Conservation (phyloP, 2,797 vertebrate genomes). For the Pipistrellus kuhlii region DNA sequence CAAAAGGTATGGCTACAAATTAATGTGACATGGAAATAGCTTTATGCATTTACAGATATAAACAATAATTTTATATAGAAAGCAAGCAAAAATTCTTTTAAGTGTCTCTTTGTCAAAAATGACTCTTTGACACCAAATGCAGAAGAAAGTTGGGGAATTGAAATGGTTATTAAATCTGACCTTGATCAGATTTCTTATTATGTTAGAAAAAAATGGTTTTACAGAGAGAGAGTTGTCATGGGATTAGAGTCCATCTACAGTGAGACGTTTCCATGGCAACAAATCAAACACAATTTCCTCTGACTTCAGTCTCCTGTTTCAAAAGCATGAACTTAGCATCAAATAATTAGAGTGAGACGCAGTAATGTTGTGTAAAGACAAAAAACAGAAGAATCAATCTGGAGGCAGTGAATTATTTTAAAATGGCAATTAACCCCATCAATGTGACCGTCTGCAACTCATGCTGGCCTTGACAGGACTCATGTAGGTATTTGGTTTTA, state of each 20-base stretch:
- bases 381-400: slow-evolving; percentile 86
- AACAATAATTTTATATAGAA: slow-evolving; percentile 81
- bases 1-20: slow-evolving; percentile 86
- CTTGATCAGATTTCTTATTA: slow-evolving; percentile 90
- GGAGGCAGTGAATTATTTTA: slow-evolving; percentile 87
- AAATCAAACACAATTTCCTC: slow-evolving; percentile 89
- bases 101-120: slow-evolving; percentile 82
- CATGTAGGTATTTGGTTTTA: slow-evolving; percentile 84
- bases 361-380: slow-evolving; percentile 87
- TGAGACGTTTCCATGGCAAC: slow-evolving; percentile 91
- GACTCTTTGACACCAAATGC: slow-evolving; percentile 82
- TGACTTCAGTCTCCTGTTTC: slow-evolving; percentile 88
- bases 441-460: slow-evolving; percentile 82
- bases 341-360: slow-evolving; percentile 89
- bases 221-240: slow-evolving; percentile 90
- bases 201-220: slow-evolving; percentile 89
- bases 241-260: slow-evolving; percentile 91
- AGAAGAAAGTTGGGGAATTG: slow-evolving; percentile 85
- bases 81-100: slow-evolving; percentile 84
- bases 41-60: slow-evolving; percentile 82
- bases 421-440: slow-evolving; percentile 89
- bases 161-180: slow-evolving; percentile 91
- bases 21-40: slow-evolving; percentile 82
- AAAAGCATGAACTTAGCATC: slow-evolving; percentile 90
- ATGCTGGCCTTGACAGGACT: slow-evolving; percentile 80